Evolutionary conservation across 1,140 invertebrate species (phyloP).

Genomic region (Eubasilissa regina): DNA sequence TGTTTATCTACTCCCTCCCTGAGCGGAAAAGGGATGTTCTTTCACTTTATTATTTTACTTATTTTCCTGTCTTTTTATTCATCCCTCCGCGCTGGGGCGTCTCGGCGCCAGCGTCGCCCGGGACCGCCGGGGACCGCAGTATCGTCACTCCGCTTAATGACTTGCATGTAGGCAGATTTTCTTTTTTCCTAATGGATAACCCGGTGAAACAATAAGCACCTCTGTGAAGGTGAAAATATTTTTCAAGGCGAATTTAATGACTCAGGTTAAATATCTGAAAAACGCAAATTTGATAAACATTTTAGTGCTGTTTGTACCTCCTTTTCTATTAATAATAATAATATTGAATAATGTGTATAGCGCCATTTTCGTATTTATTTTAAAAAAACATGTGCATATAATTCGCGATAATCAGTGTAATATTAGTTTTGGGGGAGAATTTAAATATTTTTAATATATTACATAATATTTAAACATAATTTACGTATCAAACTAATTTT

Average conservation of each 20-base stretch:
- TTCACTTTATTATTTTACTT: conserved; percentile 58
- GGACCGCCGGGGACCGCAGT: not conserved
- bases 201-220: not conserved
- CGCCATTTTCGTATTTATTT: no score
- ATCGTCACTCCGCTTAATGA: conserved; percentile 58
- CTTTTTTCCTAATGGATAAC: not conserved
- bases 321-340: no score
- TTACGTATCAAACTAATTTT: no score
- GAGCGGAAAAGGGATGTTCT: conserved; percentile 23
- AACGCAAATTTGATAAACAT: no score
- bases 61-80: conserved; percentile 45
- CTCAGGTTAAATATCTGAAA: no score
- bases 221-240: conserved; percentile 3
- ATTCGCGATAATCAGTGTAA: no score
- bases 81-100: conserved; percentile 23
- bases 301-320: no score
- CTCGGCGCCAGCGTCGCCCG: not conserved
- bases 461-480: no score
- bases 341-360: no score
- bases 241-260: not conserved
- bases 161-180: conserved; percentile 51
- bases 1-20: not conserved
- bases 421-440: no score
- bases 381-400: no score
- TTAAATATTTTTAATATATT: no score